Evolutionary conservation across 2,797 vertebrate genomes (phyloP).

Genomic region (Poeciliopsis gracilis): DNA sequence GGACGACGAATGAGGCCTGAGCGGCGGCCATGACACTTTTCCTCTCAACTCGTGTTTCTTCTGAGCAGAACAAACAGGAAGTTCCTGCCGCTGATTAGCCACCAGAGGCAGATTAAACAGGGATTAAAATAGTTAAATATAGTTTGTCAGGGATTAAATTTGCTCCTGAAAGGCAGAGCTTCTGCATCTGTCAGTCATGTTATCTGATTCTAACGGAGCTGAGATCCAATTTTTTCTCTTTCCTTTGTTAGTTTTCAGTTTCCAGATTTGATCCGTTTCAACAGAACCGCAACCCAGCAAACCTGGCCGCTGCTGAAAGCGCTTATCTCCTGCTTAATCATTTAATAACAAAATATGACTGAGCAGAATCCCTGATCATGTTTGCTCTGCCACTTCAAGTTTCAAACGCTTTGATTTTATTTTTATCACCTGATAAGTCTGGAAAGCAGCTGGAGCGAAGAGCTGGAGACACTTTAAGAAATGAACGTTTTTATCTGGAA

Average conservation of each 20-base stretch:
- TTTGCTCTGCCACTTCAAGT: background rate
- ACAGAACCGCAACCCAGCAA: constrained; percentile 7
- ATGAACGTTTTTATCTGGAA: background rate
- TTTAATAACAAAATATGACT: constrained; percentile 6
- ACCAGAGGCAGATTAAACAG: constrained; percentile 4
- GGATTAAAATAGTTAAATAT: constrained; percentile 18
- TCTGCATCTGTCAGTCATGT: constrained; percentile 32
- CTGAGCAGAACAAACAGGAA: constrained; percentile 30
- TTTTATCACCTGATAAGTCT: background rate
- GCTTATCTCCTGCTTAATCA: constrained; percentile 11
- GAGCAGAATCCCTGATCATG: constrained; percentile 6
- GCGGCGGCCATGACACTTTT: constrained; percentile 23
- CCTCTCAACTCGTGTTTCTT: background rate
- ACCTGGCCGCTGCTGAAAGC: background rate
- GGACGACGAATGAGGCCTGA: constrained; percentile 22
- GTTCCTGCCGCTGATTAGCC: background rate
- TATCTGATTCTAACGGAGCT: constrained; percentile 10
- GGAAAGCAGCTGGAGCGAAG: background rate
- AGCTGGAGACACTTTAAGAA: background rate
- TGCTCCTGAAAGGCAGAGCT: background rate
- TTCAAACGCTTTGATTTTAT: background rate
- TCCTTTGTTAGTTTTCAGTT: background rate
- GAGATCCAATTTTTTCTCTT: constrained; percentile 9
- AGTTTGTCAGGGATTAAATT: constrained; percentile 2
- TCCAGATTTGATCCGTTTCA: background rate